Evolutionary conservation across 2,888 invertebrate genomes (phyloP), one percentile per base, ranked within the genome.

Genomic region (Drosophila mettleri): DNA sequence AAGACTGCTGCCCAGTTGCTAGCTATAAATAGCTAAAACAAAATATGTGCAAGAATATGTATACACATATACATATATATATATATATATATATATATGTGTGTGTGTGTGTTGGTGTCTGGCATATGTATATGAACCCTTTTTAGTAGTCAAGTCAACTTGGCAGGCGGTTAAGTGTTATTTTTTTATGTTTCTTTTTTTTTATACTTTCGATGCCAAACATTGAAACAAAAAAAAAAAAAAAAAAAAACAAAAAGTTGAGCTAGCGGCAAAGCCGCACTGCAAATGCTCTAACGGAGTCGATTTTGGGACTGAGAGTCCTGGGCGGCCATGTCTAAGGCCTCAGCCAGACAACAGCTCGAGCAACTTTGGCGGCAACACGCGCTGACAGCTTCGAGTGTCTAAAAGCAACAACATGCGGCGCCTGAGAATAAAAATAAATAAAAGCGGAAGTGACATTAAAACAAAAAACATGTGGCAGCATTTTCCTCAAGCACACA

Each of bases 391-490:
- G 53, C 60, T 66, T 65, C 29, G 65, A 62, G 76, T 64, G 61
- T 46, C 48, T 53, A 38, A 52, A 27, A 52, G 43, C 36, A 60
- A 48, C 57, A 54, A 49, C 49, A 33, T 22, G 41, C 22, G 54
- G 54, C 38, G 29, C 49, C 64, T 51, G 60, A 55, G 61, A 62
- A 87, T 69, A 81, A 81, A 83, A 74, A 82, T 69, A 86, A 70
- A 86, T 70, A 82, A 74, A 78, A 74, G 54, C 82, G 83, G 79
- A 84, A 84, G 88, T 82, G 76, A 85, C 79, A 85, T 79, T 79
- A 81, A 79, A 83, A 81, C 22, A 78, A 80, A 80, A 77, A 77
- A 78, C 84, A 84, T 84, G 88, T 84, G 88, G 66, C 88, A 78
- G 80, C 82, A 82, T 82, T 82, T 82, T 78, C 38, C 41, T 48